A percentile compares a stretch with the other conserved stretches of the same genome.
Conservation (phyloP, 2,888 invertebrate genomes). For the Strigamia maritima region DNA sequence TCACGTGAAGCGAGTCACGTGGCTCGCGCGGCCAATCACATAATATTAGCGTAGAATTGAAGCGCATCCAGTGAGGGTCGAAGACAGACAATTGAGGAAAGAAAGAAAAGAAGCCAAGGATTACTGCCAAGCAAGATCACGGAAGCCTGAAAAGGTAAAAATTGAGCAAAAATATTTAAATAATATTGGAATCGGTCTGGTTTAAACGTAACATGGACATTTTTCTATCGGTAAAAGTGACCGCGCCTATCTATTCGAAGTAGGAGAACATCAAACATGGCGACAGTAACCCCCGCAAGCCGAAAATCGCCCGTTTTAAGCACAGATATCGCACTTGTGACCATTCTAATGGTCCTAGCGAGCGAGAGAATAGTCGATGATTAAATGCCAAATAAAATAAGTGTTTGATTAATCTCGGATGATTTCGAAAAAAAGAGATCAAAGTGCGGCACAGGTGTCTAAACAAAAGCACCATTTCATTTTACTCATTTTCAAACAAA, state of each 20-base stretch:
- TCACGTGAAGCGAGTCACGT: constrained; percentile 1
- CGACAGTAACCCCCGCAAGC: background rate
- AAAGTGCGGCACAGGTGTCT: background rate
- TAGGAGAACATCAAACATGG: background rate
- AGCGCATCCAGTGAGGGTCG: constrained; percentile 16
- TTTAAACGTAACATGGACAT: background rate
- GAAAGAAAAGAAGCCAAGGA: background rate
- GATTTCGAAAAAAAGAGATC: background rate
- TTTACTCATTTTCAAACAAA: background rate
- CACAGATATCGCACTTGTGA: background rate
- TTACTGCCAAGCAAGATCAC: constrained; percentile 18
- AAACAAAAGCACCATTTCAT: background rate
- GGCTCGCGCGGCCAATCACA: background rate
- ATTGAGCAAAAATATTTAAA: background rate
- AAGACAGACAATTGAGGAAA: background rate
- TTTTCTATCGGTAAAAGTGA: background rate
- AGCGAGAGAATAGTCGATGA: background rate
- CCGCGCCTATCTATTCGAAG: constrained; percentile 4
- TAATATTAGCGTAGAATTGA: constrained; percentile 20
- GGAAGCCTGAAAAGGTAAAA: constrained; percentile 5
- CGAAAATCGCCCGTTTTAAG: background rate
- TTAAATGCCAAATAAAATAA: background rate
- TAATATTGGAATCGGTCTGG: background rate
- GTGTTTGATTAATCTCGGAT: background rate
- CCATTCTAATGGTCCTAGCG: background rate